Evolutionary conservation across 37 sponge, comb jelly and placozoan species (phyloP).

Genomic region (Amphimedon queenslandica): DNA sequence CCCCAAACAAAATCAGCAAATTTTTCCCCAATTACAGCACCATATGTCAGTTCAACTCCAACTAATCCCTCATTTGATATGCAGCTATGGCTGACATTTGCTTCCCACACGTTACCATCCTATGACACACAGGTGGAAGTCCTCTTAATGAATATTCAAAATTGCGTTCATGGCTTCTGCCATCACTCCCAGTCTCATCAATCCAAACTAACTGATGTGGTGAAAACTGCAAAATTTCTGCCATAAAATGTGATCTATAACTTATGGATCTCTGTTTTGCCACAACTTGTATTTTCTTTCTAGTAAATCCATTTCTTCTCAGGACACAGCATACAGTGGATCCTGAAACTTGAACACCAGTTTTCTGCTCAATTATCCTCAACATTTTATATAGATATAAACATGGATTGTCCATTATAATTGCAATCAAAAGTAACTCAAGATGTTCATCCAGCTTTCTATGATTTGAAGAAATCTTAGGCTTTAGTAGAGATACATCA

Average conservation of each 20-base stretch:
- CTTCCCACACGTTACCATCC: conserved; percentile 6
- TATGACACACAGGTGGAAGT: conserved; percentile 11
- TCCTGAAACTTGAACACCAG: conserved; percentile 26
- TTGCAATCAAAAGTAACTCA: conserved; percentile 33
- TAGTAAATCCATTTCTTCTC: conserved; percentile 15
- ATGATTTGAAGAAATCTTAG: neutral
- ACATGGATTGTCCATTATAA: conserved; percentile 34
- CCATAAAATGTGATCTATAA: conserved; percentile 26
- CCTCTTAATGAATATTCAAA: conserved; percentile 32
- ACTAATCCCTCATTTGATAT: conserved; percentile 18
- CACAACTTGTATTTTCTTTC: conserved; percentile 32
- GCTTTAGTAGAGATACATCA: neutral
- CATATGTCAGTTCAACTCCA: neutral
- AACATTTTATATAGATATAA: conserved; percentile 39
- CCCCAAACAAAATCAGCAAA: too few species aligned
- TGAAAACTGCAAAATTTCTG: conserved; percentile 8
- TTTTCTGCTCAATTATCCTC: conserved; percentile 3
- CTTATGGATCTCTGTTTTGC: conserved; percentile 29
- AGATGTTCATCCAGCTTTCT: conserved; percentile 32
- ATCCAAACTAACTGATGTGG: conserved; percentile 35
- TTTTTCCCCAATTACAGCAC: conserved; percentile 14
- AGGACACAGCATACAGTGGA: conserved; percentile 30
- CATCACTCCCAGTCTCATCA: conserved; percentile 48
- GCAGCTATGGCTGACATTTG: conserved; percentile 26
- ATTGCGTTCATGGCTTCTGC: conserved; percentile 15